A percentile compares a stretch with the other conserved stretches of the same genome.
phyloP scores from a whole-genome alignment of 2,797 vertebrate species.

The Poliocrania exsul region DNA sequence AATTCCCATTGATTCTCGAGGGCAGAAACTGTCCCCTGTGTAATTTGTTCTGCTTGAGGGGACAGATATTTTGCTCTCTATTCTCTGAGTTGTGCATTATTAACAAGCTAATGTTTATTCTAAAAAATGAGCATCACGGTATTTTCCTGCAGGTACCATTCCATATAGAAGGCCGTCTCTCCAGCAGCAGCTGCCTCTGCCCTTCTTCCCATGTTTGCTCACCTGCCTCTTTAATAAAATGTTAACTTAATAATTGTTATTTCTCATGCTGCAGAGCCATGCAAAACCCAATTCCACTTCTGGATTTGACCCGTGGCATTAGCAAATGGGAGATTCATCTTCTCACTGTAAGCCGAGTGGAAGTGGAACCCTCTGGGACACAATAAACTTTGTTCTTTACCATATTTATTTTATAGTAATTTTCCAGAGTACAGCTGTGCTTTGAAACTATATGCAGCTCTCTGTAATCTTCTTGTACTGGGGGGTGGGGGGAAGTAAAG shows the following conservation, averaged over 20 bases:
- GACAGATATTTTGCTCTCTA: background rate
- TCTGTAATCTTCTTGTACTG: background rate
- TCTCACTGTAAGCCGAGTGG: background rate
- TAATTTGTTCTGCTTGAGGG: background rate
- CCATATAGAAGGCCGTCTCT: background rate
- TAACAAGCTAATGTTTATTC: constrained; percentile 12
- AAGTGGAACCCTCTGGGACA: background rate
- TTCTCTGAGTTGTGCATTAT: background rate
- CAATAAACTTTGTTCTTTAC: background rate
- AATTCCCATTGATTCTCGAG: constrained; percentile 5
- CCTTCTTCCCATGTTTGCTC: background rate
- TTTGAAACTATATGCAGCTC: background rate
- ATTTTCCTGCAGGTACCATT: background rate
- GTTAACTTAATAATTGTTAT: background rate
- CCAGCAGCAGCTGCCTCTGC: background rate
- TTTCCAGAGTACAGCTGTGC: background rate
- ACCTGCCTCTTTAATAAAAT: background rate
- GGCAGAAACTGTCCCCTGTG: background rate
- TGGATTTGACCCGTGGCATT: background rate
- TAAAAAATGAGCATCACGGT: background rate
- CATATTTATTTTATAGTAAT: background rate
- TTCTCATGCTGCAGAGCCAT: background rate
- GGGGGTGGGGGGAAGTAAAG: no score
- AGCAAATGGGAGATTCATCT: background rate
- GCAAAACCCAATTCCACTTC: background rate